Evolutionary conservation across 2,797 vertebrate genomes (phyloP).

Genomic region (Sebastolobus alascanus): DNA sequence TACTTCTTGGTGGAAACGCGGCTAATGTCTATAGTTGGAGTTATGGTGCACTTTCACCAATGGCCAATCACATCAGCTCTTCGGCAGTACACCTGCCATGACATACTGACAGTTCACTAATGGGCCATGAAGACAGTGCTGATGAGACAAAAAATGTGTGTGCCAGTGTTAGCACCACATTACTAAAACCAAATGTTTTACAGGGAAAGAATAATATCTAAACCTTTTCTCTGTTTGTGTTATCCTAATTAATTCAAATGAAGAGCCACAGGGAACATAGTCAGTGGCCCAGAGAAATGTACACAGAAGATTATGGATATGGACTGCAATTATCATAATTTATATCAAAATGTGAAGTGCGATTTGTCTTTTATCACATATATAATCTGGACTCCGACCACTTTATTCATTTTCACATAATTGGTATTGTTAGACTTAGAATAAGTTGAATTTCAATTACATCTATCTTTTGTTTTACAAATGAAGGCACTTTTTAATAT

Average conservation of each 20-base stretch:
- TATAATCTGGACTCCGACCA: neutral
- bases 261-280: slow-evolving; percentile 7
- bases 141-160: too few relatives aligned
- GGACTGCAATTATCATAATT: slow-evolving; percentile 5
- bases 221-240: neutral
- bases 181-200: neutral
- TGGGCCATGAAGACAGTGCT: neutral
- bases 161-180: neutral
- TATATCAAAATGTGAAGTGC: slow-evolving; percentile 16
- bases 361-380: neutral
- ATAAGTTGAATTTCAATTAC: slow-evolving; percentile 1
- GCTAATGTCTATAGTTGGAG: neutral
- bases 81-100: neutral
- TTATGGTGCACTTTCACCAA: neutral
- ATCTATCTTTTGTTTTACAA: neutral
- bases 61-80: neutral
- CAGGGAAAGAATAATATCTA: neutral
- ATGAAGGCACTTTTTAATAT: neutral
- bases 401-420: neutral
- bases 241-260: slow-evolving; percentile 20
- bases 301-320: slow-evolving; percentile 1
- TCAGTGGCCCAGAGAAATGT: neutral
- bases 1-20: too few relatives aligned
- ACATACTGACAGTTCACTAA: neutral
- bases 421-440: neutral